Percentiles rank a stretch among this genome's conserved stretches.
phyloP scores from a whole-genome alignment of 2,888 invertebrate species.

The Drosophila mimetica region DNA sequence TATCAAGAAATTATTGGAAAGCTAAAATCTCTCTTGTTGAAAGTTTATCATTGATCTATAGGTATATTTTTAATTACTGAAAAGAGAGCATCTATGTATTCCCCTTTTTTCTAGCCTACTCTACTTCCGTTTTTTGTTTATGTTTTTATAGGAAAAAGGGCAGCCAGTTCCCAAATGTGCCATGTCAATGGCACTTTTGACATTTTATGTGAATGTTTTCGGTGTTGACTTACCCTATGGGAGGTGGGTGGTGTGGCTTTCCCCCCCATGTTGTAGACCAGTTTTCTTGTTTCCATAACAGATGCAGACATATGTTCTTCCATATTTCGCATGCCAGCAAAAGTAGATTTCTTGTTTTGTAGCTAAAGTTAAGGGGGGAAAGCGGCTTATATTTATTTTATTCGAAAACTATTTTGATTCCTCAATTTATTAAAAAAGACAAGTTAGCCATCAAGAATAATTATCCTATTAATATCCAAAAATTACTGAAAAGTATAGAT shows the following conservation, averaged over 20 bases:
- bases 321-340: constrained; percentile 16
- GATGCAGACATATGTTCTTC: constrained; percentile 30
- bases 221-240: constrained; percentile 52
- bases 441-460: no score
- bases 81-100: background rate
- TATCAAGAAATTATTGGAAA: background rate
- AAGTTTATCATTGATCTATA: background rate
- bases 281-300: constrained; percentile 29
- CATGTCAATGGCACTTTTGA: constrained; percentile 70
- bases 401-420: no score
- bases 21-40: background rate
- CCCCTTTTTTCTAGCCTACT: constrained; percentile 16
- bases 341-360: background rate
- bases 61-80: background rate
- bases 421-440: no score
- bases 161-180: constrained; percentile 53
- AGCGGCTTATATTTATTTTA: no score
- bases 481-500: no score
- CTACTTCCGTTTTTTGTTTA: constrained; percentile 10
- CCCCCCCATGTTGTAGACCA: constrained; percentile 10
- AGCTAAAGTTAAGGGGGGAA: background rate
- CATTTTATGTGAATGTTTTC: constrained; percentile 51
- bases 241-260: constrained; percentile 1
- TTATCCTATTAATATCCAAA: no score
- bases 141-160: constrained; percentile 31